Percentiles rank a stretch among this genome's conserved stretches.
Conservation (phyloP, 2,797 vertebrate species). For the Amblyraja radiata region DNA sequence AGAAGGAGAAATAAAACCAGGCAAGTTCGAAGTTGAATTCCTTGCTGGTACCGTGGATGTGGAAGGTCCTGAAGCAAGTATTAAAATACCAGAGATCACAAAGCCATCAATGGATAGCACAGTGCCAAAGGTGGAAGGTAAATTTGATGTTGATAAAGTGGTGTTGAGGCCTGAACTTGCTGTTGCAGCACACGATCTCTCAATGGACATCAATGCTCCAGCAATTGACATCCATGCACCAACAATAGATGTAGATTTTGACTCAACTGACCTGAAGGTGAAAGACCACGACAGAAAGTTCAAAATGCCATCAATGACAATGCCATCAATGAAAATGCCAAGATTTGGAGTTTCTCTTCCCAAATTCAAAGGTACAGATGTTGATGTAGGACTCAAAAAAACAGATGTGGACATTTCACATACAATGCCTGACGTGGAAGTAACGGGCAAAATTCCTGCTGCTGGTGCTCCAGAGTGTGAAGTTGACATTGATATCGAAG, state of each 20-base stretch:
- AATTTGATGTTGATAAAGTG: conserved; percentile 32
- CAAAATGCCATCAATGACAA: background rate
- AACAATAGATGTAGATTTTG: background rate
- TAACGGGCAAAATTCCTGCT: background rate
- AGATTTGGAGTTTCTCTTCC: background rate
- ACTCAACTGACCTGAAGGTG: background rate
- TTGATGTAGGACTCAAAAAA: background rate
- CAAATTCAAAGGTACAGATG: background rate
- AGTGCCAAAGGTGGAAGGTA: conserved; percentile 39
- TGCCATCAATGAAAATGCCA: background rate
- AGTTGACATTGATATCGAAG: background rate
- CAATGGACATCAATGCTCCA: background rate
- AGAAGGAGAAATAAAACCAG: conserved; percentile 37
- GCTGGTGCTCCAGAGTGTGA: background rate
- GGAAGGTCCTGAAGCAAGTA: background rate
- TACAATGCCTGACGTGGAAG: background rate
- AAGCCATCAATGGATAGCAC: background rate
- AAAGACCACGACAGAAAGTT: background rate
- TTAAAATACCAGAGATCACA: conserved; percentile 11
- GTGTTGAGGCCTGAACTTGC: background rate
- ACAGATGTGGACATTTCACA: background rate
- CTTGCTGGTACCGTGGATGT: background rate
- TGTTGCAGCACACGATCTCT: background rate
- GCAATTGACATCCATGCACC: background rate
- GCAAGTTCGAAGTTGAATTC: background rate